phyloP scores from a whole-genome alignment of 92 coral and sea anemone species.

The Palythoa grandiflora region DNA sequence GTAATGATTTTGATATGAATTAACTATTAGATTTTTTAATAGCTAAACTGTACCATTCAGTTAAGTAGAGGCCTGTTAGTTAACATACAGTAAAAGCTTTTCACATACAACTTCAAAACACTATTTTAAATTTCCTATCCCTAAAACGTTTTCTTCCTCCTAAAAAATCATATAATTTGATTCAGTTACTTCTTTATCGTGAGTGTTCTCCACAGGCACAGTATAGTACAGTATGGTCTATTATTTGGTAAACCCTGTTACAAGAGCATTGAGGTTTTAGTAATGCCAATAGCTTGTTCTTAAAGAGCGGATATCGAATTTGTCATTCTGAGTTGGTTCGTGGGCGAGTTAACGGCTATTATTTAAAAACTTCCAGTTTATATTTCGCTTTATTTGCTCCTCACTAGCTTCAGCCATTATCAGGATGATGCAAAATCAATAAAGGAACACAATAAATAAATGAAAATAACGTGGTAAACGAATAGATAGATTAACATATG shows the following conservation, averaged over 20 bases:
- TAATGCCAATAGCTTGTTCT: neutral
- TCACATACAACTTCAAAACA: conserved; percentile 10
- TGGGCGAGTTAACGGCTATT: neutral
- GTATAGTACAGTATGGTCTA: neutral
- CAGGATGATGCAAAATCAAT: conserved; percentile 3
- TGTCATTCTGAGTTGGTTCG: conserved; percentile 4
- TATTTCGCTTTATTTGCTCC: neutral
- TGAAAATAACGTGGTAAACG: conserved; percentile 3
- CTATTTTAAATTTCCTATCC: conserved; percentile 1
- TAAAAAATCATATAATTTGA: neutral
- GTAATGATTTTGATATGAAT: conserved; percentile 1
- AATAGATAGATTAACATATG: neutral
- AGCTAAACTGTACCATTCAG: conserved; percentile 1
- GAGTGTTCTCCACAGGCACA: conserved; percentile 3
- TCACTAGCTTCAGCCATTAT: neutral
- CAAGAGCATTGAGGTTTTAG: neutral
- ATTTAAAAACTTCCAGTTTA: neutral
- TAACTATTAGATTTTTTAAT: neutral
- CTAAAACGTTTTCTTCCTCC: neutral
- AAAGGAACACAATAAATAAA: conserved; percentile 2
- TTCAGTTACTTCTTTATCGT: neutral
- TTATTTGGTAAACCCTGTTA: conserved; percentile 7
- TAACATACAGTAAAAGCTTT: neutral
- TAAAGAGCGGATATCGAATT: neutral
- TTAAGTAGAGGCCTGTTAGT: conserved; percentile 11